These are phyloP conservation scores for Helogale parvula DNA, from an alignment of 2,113 vertebrate genomes.

Conservation along the genomic window DNA sequence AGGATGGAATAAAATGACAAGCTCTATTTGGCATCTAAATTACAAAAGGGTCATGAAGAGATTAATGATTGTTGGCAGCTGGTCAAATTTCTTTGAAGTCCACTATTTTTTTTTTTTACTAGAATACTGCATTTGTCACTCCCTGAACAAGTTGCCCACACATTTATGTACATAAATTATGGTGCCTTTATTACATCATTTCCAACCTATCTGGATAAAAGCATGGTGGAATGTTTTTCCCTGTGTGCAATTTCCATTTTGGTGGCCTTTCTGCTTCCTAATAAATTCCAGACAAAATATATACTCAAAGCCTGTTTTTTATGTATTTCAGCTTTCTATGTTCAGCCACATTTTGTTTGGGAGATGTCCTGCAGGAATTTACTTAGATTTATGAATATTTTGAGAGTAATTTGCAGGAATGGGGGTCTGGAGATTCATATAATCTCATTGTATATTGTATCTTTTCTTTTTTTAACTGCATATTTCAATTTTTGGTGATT, in stretches of 20 bases:
- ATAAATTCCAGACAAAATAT: constrained; percentile 85
- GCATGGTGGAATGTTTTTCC: constrained; percentile 65
- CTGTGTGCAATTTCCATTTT: constrained; percentile 84
- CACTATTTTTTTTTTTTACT: constrained; percentile 75
- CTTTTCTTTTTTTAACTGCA: constrained; percentile 12
- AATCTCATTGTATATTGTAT: neutral
- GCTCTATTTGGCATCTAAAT: constrained; percentile 54
- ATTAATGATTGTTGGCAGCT: constrained; percentile 79
- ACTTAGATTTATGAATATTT: constrained; percentile 68
- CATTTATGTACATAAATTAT: constrained; percentile 83
- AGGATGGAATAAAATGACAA: constrained; percentile 41
- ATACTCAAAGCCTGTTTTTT: constrained; percentile 78
- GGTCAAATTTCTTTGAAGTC: constrained; percentile 82
- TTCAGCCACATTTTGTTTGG: constrained; percentile 57
- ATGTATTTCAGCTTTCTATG: constrained; percentile 62
- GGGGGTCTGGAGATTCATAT: constrained; percentile 13
- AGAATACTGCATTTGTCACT: constrained; percentile 82
- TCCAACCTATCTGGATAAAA: constrained; percentile 82
- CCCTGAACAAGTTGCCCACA: constrained; percentile 69
- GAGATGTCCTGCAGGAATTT: constrained; percentile 51
- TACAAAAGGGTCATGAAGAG: constrained; percentile 58
- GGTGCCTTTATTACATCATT: constrained; percentile 83
- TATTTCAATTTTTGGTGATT: constrained; percentile 18
- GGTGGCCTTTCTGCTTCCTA: constrained; percentile 85
- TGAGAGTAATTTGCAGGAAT: constrained; percentile 19